Evolutionary conservation across 2,113 vertebrate genomes (phyloP).

Genomic region (Lynx canadensis): DNA sequence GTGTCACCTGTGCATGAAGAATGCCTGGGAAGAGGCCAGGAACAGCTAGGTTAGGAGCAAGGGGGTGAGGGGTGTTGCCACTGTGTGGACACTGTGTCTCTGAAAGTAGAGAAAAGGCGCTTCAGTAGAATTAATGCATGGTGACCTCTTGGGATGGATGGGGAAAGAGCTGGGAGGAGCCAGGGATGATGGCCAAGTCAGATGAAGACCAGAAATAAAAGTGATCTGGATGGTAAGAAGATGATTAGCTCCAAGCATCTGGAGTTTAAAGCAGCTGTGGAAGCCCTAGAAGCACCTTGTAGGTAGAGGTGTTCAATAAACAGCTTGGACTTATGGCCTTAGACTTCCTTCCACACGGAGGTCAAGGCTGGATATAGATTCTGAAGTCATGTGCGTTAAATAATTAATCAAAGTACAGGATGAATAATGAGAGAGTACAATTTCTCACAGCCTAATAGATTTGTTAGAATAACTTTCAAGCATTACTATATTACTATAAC

Average conservation of each 20-base stretch:
- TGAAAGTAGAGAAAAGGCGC: neutral
- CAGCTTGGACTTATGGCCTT: neutral
- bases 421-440: neutral
- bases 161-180: neutral
- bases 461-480: constrained; percentile 44
- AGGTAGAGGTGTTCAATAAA: neutral
- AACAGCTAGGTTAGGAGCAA: neutral
- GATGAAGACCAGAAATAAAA: neutral
- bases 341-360: neutral
- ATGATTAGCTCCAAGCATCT: neutral
- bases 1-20: neutral
- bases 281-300: neutral
- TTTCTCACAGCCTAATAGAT: constrained; percentile 20
- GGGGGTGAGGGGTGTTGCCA: neutral
- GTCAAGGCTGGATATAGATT: neutral
- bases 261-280: neutral
- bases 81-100: neutral
- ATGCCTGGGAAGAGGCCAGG: neutral
- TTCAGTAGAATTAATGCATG: neutral
- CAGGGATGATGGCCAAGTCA: neutral
- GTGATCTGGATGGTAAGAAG: neutral
- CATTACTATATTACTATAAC: constrained; percentile 44
- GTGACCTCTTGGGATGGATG: neutral
- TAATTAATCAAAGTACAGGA: constrained; percentile 5
- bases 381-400: neutral